Conservation (phyloP, 2,888 invertebrate genomes). For the Stenchaetothrips biformis region DNA sequence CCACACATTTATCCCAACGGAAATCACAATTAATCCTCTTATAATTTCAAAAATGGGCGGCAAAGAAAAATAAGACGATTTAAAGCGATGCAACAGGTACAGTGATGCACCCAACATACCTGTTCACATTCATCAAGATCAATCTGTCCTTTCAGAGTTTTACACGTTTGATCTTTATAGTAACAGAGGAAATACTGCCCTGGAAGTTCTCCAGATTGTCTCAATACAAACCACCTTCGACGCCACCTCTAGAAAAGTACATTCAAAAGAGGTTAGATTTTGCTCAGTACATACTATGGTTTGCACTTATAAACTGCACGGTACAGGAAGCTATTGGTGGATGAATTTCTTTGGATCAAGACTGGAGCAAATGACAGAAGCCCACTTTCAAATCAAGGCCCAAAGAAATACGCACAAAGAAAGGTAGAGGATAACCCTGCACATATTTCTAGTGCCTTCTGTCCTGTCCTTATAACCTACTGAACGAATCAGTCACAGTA, state of each 20-base stretch:
- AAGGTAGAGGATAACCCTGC: too few relatives aligned
- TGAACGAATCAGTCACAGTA: too few relatives aligned
- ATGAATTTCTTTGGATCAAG: too few relatives aligned
- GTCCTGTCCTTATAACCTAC: too few relatives aligned
- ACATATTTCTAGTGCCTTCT: too few relatives aligned
- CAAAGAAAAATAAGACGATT: not conserved
- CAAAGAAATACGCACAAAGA: too few relatives aligned
- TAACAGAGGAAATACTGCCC: conserved; percentile 92
- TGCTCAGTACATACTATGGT: conserved; percentile 30
- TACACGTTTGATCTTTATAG: conserved; percentile 80
- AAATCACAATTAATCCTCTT: not conserved
- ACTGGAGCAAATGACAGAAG: too few relatives aligned
- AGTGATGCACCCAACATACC: conserved; percentile 49
- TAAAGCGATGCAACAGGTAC: too few relatives aligned
- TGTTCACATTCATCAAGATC: conserved; percentile 95
- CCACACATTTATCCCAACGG: conserved; percentile 29
- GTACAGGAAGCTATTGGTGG: too few relatives aligned
- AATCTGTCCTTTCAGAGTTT: conserved; percentile 81
- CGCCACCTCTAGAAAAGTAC: conserved; percentile 77
- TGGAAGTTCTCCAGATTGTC: conserved; percentile 85
- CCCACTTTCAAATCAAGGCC: too few relatives aligned
- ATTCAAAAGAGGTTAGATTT: conserved; percentile 33
- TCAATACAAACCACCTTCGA: conserved; percentile 87
- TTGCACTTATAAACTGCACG: too few relatives aligned
- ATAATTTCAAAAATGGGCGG: not conserved